Percentiles rank a stretch among this genome's conserved stretches.
Evolutionary conservation across 2,888 invertebrate species (phyloP).

Genomic region (Drosophila mimetica): DNA sequence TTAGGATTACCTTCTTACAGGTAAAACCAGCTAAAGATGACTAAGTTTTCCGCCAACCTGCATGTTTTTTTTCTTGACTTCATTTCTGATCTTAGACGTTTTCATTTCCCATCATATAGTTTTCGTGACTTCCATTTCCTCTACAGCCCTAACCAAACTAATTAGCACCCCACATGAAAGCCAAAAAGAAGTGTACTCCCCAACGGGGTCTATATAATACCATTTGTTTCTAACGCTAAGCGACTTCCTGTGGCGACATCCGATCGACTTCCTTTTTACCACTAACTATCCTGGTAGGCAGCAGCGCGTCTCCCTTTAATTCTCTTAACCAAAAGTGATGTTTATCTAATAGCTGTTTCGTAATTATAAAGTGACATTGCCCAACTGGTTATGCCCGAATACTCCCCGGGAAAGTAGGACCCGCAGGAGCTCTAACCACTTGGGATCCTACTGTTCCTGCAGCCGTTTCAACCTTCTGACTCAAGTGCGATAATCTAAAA

Average conservation of each 20-base stretch:
- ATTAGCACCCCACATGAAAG: conserved; percentile 64
- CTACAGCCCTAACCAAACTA: conserved; percentile 38
- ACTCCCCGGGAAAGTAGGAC: conserved; percentile 36
- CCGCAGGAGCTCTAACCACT: conserved; percentile 39
- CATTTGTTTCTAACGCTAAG: conserved; percentile 30
- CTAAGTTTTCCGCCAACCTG: conserved; percentile 2
- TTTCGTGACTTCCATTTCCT: conserved; percentile 32
- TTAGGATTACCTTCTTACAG: neutral
- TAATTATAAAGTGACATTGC: conserved; percentile 69
- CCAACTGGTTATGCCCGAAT: conserved; percentile 71
- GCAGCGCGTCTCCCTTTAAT: conserved; percentile 30
- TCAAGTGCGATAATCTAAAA: conserved; percentile 76
- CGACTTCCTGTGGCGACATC: conserved; percentile 69
- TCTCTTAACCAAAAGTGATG: conserved; percentile 53
- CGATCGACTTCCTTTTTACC: conserved; percentile 54
- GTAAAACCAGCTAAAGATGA: neutral
- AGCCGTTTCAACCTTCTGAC: conserved; percentile 19
- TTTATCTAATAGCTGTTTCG: conserved; percentile 71
- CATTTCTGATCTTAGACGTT: neutral
- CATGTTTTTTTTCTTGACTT: conserved; percentile 13
- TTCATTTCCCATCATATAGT: conserved; percentile 35
- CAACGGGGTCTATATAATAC: conserved; percentile 39
- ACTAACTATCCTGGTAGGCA: conserved; percentile 64
- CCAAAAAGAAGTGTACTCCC: conserved; percentile 23
- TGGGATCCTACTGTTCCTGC: conserved; percentile 14